Base-by-base conservation (phyloP, 2,113 vertebrate species). In the Microcebus griseorufus region DNA sequence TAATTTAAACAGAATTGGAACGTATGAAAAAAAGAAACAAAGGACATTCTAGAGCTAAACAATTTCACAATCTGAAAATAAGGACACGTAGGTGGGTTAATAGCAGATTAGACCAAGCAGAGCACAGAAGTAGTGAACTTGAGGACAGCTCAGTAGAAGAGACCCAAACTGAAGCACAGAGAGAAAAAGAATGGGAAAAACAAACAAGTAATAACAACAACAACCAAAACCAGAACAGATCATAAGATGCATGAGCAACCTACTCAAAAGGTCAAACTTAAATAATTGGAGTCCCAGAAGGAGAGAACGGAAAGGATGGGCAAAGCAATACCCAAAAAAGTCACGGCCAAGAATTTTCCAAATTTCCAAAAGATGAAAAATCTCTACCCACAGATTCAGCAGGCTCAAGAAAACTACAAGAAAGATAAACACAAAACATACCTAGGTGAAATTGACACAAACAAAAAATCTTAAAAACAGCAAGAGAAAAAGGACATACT, bases 241-340 rank as follows among this genome's bases (percentile, higher is more conserved):
- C 11, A 0, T 32, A 0, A 12, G 67, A 60, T 16, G 4, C 1
- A 0, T 0, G 9, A 48, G 65, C 2, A 6, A 0, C 18, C 2
- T 9, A 0, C 53, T 75, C 20, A 3, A 0, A 34, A 18, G 20
- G 14, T 29, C 53, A 2, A 27, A 27, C 4, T 0, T 20, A 16
- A 0, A 0, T 23, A 9, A 18, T 4, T 34, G 11, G 65, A 69
- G 22, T 45, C 55, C 65, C 17, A 9, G 34, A 65, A 39, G 32
- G 34, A n/a, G 29, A n/a, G 11, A 29, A 20, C 4, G 42, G n/a
- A 42, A 23, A n/a, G 45, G 4, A 16, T 0, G 10, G 51, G 48
- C n/a, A 80, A 80, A 67, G 39, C 64, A 51, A 3, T 18, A 83
- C 14, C 39, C 55, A 42, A 39, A 79, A 70, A 60, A 53, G n/a